phyloP scores from a whole-genome alignment of 2,797 vertebrate species.

The Nannoperca australis region DNA sequence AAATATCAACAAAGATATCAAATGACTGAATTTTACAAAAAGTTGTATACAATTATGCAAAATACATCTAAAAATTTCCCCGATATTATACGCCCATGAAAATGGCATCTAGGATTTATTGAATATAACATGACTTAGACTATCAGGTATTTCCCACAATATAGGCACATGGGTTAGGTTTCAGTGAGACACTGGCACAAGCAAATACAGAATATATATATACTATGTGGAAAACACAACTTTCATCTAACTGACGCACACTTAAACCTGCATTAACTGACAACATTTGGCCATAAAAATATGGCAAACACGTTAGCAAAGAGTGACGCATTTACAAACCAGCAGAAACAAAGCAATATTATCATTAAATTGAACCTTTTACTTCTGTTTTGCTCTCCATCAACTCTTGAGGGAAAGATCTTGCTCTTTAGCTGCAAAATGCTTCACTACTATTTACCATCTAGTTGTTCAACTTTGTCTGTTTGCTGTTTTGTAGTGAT shows the following conservation, averaged over 20 bases:
- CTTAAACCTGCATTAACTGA: neutral
- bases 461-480: neutral
- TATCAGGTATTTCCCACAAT: conserved; percentile 15
- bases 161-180: neutral
- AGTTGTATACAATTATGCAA: conserved; percentile 7
- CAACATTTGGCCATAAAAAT: neutral
- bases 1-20: conserved; percentile 14
- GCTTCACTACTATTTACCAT: neutral
- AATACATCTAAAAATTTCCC: neutral
- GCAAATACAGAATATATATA: conserved; percentile 9
- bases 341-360: neutral
- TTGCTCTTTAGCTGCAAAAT: neutral
- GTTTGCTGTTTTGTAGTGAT: neutral
- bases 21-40: neutral
- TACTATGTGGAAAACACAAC: neutral
- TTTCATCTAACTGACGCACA: conserved; percentile 14
- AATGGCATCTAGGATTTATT: conserved; percentile 12
- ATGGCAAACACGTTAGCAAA: neutral
- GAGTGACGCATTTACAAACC: neutral
- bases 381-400: conserved; percentile 14
- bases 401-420: neutral
- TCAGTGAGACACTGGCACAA: conserved; percentile 24
- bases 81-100: conserved; percentile 14
- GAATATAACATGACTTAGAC: neutral
- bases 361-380: neutral